These are phyloP conservation scores for Pantherophis guttatus DNA, from an alignment of 2,113 vertebrate genomes.

Conservation along the genomic window DNA sequence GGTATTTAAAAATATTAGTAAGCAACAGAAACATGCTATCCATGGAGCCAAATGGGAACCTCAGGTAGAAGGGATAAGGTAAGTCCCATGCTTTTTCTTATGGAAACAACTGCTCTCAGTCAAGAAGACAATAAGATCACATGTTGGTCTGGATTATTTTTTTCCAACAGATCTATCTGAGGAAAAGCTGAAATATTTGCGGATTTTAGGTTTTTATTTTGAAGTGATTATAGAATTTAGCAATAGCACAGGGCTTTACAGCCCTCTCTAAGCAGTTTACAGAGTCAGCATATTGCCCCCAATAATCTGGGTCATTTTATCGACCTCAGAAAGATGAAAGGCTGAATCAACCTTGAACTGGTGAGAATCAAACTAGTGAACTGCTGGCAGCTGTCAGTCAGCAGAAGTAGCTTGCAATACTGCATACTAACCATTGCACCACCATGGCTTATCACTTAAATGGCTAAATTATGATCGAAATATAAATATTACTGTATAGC, in stretches of 20 bases:
- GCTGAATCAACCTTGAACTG: too few species aligned
- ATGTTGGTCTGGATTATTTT: neutral
- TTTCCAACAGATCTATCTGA: neutral
- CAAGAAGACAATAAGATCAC: neutral
- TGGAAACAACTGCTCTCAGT: neutral
- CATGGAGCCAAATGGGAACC: neutral
- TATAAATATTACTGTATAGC: neutral
- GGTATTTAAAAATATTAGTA: neutral
- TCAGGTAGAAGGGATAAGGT: neutral
- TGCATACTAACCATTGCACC: too few species aligned
- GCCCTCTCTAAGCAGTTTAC: too few species aligned
- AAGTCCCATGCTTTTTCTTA: neutral
- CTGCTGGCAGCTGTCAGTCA: too few species aligned
- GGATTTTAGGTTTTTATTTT: neutral
- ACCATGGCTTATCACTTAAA: neutral
- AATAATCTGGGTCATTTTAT: too few species aligned
- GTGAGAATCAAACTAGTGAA: too few species aligned
- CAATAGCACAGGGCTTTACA: too few species aligned
- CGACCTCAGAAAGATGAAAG: too few species aligned
- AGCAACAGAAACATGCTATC: neutral
- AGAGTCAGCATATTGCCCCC: too few species aligned
- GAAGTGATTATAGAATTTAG: neutral
- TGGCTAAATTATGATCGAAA: neutral
- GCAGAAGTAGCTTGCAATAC: too few species aligned
- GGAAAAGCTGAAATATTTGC: neutral